Evolutionary conservation across 1,140 invertebrate species (phyloP).

Genomic region (Dreissena rostriformis): DNA sequence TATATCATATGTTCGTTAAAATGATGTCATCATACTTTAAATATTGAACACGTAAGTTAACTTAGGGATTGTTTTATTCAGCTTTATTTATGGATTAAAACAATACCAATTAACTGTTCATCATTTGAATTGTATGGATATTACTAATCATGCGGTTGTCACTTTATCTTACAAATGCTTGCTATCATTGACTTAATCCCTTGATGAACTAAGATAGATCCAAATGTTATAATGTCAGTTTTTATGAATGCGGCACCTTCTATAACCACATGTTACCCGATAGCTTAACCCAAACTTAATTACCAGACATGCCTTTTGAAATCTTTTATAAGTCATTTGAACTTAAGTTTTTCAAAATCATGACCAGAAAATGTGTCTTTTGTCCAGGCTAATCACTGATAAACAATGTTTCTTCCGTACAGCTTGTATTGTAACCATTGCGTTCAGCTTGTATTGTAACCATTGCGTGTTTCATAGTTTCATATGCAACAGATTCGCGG

Average conservation of each 20-base stretch:
- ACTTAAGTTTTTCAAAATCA: slow-evolving; percentile 44
- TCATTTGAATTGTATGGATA: no score
- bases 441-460: neutral
- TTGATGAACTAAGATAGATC: slow-evolving; percentile 12
- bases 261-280: neutral
- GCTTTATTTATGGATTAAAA: no score
- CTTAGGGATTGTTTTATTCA: no score
- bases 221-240: neutral
- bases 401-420: slow-evolving; percentile 47
- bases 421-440: neutral
- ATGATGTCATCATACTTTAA: no score
- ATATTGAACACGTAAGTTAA: no score
- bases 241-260: slow-evolving; percentile 21
- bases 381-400: slow-evolving; percentile 43
- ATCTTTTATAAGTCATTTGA: slow-evolving; percentile 31
- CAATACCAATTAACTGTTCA: no score
- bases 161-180: slow-evolving; percentile 8
- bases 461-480: no score
- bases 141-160: slow-evolving; percentile 38
- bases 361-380: slow-evolving; percentile 50
- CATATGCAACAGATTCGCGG: no score
- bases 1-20: no score
- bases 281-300: neutral
- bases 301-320: slow-evolving; percentile 3
- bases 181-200: slow-evolving; percentile 12